A percentile compares a stretch with the other conserved stretches of the same genome.
Conservation (phyloP, 2,797 vertebrate species). For the Distichodus sexfasciatus region DNA sequence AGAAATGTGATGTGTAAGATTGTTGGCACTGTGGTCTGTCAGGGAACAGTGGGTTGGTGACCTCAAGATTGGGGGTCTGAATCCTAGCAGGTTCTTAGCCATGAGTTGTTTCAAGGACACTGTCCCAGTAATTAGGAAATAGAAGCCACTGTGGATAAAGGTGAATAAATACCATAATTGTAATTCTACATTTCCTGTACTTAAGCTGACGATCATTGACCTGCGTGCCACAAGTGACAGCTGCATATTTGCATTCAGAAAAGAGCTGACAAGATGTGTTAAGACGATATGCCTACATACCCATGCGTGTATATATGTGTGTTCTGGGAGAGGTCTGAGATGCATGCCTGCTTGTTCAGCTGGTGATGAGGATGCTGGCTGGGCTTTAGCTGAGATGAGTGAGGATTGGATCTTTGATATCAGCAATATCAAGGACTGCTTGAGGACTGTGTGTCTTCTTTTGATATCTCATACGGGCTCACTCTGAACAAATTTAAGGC, state of each 20-base stretch:
- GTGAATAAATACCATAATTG: too few relatives aligned
- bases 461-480: background rate
- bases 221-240: too few relatives aligned
- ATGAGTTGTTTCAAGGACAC: too few relatives aligned
- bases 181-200: too few relatives aligned
- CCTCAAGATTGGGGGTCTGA: too few relatives aligned
- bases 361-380: conserved; percentile 6
- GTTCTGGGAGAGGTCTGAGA: background rate
- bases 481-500: background rate
- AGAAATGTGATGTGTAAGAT: too few relatives aligned
- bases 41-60: too few relatives aligned
- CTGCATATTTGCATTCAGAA: background rate
- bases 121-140: too few relatives aligned
- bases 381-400: background rate
- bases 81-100: too few relatives aligned
- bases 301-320: background rate
- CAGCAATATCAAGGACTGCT: background rate
- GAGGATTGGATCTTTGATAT: background rate
- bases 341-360: background rate
- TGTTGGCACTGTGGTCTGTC: too few relatives aligned
- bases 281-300: background rate
- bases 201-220: too few relatives aligned
- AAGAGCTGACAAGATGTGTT: background rate
- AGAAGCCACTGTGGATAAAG: too few relatives aligned
- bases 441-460: conserved; percentile 5